A percentile compares a stretch with the other conserved stretches of the same genome.
These are phyloP conservation scores for Nomada fabriciana DNA, from an alignment of 2,888 invertebrate genomes.

Conservation along the genomic window DNA sequence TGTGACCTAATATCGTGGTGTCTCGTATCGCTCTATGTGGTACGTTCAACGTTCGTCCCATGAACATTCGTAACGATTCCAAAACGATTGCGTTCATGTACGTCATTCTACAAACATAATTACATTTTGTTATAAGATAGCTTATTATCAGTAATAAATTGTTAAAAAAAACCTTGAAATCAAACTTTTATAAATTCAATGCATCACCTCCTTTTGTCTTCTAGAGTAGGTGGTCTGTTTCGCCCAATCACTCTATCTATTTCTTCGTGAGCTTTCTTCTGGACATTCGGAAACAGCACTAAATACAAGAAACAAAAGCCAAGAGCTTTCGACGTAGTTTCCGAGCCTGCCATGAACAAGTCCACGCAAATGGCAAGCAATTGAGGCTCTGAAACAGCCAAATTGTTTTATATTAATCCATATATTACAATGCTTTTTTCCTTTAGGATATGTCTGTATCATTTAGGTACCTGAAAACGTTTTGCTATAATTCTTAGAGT, in stretches of 20 bases:
- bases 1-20: slow-evolving; percentile 89
- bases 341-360: slow-evolving; percentile 94
- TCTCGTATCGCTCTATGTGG: slow-evolving; percentile 92
- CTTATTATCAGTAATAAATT: not conserved
- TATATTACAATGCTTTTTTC: not conserved
- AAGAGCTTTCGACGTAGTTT: slow-evolving; percentile 92
- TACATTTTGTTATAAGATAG: not conserved
- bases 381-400: slow-evolving; percentile 87
- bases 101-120: slow-evolving; percentile 88
- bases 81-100: slow-evolving; percentile 92
- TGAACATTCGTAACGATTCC: slow-evolving; percentile 92
- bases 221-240: slow-evolving; percentile 88
- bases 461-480: slow-evolving; percentile 83
- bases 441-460: not conserved
- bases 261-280: slow-evolving; percentile 91
- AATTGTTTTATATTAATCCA: not conserved
- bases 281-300: slow-evolving; percentile 89
- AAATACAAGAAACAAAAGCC: slow-evolving; percentile 92
- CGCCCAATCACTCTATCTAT: slow-evolving; percentile 91
- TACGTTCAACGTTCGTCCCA: slow-evolving; percentile 91
- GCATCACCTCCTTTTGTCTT: slow-evolving; percentile 88
- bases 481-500: slow-evolving; percentile 86
- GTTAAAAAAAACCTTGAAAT: not conserved
- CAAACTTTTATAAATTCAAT: not conserved
- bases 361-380: slow-evolving; percentile 93